A percentile compares a stretch with the other conserved stretches of the same genome.
phyloP scores from a whole-genome alignment of 2,888 invertebrate species.

The Xylophagus ater region DNA sequence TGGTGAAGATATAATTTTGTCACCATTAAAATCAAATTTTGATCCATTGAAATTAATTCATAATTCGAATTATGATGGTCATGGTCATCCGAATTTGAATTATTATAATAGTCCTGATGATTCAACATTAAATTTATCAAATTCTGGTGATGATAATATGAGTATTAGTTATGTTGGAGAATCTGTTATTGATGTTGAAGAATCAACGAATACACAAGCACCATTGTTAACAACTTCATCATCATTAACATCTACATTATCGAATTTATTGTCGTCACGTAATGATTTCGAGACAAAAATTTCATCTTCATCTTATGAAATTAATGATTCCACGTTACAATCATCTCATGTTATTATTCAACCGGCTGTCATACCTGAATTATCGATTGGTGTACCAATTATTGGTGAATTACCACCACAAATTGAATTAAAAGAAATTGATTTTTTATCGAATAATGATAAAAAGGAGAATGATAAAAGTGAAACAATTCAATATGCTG shows the following conservation, averaged over 20 bases:
- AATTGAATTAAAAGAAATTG: constrained; percentile 38
- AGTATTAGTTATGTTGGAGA: constrained; percentile 38
- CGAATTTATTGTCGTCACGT: not conserved
- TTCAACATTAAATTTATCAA: constrained; percentile 2
- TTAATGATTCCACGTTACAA: constrained; percentile 12
- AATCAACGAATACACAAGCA: constrained; percentile 23
- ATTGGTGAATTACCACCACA: constrained; percentile 39
- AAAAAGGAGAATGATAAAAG: constrained; percentile 22
- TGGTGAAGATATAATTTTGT: constrained; percentile 37
- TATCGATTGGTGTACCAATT: constrained; percentile 38
- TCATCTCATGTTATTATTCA: constrained; percentile 35
- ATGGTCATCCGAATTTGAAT: constrained; percentile 19
- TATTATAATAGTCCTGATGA: constrained; percentile 1
- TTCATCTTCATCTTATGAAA: constrained; percentile 2
- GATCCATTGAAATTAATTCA: constrained; percentile 31
- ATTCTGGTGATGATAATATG: constrained; percentile 16
- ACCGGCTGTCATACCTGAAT: constrained; percentile 33
- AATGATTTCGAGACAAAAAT: not conserved
- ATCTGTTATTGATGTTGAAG: constrained; percentile 38
- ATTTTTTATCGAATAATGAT: constrained; percentile 25
- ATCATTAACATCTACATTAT: constrained; percentile 8
- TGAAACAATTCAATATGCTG: constrained; percentile 34
- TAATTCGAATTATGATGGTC: constrained; percentile 6
- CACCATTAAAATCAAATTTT: constrained; percentile 29
- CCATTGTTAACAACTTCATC: constrained; percentile 11